Conservation (phyloP, 2,888 invertebrate genomes). For the Dolichomitus sp. region DNA sequence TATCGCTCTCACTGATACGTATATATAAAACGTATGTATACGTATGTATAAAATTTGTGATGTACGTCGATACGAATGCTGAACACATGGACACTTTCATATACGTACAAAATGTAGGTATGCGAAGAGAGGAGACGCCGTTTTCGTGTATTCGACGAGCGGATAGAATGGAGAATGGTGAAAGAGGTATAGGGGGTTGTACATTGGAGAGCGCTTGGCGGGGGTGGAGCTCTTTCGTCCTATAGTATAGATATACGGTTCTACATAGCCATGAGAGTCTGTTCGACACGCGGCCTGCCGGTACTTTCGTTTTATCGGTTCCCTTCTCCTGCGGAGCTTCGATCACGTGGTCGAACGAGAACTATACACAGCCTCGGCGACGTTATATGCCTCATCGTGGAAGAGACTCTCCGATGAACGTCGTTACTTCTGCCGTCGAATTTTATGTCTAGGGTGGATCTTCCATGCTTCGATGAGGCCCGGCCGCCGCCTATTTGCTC, state of each 20-base stretch:
- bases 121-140: not conserved
- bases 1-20: constrained; percentile 12
- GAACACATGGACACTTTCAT: not conserved
- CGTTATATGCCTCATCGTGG: constrained; percentile 41
- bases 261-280: constrained; percentile 29
- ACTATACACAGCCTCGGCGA: constrained; percentile 1
- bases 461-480: constrained; percentile 39
- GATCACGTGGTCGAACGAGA: constrained; percentile 20
- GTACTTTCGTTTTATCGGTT: constrained; percentile 59
- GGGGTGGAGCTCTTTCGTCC: not conserved
- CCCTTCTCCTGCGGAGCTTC: constrained; percentile 43
- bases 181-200: not conserved
- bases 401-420: constrained; percentile 51
- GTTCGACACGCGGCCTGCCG: constrained; percentile 31
- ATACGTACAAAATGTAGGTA: constrained; percentile 2
- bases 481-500: constrained; percentile 21
- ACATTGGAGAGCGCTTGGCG: not conserved
- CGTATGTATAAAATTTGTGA: not conserved
- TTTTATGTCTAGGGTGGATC: constrained; percentile 61
- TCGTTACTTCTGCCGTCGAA: constrained; percentile 67
- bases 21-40: constrained; percentile 6
- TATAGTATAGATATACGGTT: not conserved
- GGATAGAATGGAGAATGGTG: constrained; percentile 12
- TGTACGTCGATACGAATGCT: not conserved
- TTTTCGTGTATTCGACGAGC: constrained; percentile 2